Evolutionary conservation across 2,113 vertebrate species (phyloP).

Genomic region (Lampris megalopsis): DNA sequence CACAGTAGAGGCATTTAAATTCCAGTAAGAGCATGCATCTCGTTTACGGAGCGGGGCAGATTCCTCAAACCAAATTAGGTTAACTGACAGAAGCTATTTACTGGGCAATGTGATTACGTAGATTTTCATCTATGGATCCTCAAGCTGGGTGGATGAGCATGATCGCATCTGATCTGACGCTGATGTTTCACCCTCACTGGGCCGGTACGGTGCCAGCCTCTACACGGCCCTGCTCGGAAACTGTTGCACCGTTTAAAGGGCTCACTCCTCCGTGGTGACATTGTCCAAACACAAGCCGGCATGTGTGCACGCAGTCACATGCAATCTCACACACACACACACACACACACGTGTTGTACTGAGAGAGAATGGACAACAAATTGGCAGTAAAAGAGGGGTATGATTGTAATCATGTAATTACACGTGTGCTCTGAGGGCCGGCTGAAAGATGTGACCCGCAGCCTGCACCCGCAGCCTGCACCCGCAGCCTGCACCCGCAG

Average conservation of each 20-base stretch:
- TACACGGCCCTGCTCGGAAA: constrained; percentile 10
- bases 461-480: no score
- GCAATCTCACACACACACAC: not conserved
- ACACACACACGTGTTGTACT: not conserved
- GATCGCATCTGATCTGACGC: constrained; percentile 52
- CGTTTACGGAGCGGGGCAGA: constrained; percentile 30
- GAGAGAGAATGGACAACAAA: constrained; percentile 26
- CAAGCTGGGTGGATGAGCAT: constrained; percentile 39
- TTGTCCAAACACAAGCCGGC: not conserved
- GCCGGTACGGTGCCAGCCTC: constrained; percentile 29
- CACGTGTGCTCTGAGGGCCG: not conserved
- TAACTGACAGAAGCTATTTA: constrained; percentile 69
- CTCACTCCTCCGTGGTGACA: not conserved
- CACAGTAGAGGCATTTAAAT: constrained; percentile 54
- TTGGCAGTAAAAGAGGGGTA: constrained; percentile 24
- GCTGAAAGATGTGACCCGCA: constrained; percentile 16
- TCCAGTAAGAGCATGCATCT: constrained; percentile 46
- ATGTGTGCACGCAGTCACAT: constrained; percentile 1
- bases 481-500: not conserved
- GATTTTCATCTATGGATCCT: constrained; percentile 34
- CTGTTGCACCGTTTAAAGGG: constrained; percentile 1
- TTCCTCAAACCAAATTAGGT: constrained; percentile 62
- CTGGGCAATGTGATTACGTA: constrained; percentile 34
- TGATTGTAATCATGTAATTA: constrained; percentile 11
- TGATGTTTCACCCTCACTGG: constrained; percentile 49